A percentile compares a stretch with the other conserved stretches of the same genome.
phyloP scores from a whole-genome alignment of 2,797 vertebrate genomes.

The Cichlasoma orientale region DNA sequence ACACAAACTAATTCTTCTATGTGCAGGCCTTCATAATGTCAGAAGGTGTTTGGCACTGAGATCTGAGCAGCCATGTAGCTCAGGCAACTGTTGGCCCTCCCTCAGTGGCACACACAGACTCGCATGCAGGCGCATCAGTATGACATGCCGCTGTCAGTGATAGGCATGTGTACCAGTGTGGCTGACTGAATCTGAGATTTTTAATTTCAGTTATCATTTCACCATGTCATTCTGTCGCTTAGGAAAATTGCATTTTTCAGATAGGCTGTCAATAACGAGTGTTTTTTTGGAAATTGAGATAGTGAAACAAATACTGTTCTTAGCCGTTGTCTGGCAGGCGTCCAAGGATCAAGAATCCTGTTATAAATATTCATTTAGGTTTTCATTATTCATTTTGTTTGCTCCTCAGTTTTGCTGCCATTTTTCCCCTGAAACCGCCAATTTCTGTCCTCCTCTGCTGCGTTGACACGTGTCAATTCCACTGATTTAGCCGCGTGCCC shows the following conservation, averaged over 20 bases:
- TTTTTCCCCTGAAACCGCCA: conserved; percentile 30
- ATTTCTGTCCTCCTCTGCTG: conserved; percentile 38
- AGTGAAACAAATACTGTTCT: conserved; percentile 72
- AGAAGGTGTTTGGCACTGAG: conserved; percentile 52
- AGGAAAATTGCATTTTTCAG: conserved; percentile 79
- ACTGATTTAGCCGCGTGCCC: conserved; percentile 43
- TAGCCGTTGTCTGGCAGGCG: conserved; percentile 67
- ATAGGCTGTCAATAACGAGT: conserved; percentile 74
- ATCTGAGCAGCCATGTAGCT: conserved; percentile 18
- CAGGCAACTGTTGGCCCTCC: conserved; percentile 26
- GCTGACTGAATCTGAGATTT: conserved; percentile 78
- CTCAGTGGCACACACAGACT: conserved; percentile 31
- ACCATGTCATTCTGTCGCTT: conserved; percentile 76
- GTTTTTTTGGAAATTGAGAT: conserved; percentile 62
- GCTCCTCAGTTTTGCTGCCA: conserved; percentile 45
- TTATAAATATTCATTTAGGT: conserved; percentile 72
- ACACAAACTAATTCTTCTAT: conserved; percentile 1
- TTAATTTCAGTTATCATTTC: conserved; percentile 82
- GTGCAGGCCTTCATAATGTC: conserved; percentile 18
- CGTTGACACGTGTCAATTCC: conserved; percentile 63
- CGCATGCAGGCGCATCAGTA: conserved; percentile 43
- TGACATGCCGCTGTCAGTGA: conserved; percentile 70
- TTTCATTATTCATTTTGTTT: conserved; percentile 73
- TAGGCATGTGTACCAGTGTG: conserved; percentile 74
- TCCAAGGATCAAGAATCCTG: conserved; percentile 67